Conservation (phyloP, 2,888 invertebrate species). For the Pachydiplax longipennis region DNA sequence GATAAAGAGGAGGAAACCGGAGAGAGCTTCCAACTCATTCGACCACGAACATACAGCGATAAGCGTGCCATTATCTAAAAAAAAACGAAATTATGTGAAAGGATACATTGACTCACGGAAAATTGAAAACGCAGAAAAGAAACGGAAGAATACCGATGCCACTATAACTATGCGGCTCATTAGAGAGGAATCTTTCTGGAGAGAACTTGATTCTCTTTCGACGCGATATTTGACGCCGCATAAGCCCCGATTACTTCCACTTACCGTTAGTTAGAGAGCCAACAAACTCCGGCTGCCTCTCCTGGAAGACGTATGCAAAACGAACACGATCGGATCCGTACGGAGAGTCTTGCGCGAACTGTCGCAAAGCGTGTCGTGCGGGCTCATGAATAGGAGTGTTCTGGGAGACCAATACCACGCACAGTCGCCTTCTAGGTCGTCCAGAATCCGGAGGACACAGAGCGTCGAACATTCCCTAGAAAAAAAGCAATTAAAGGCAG, state of each 20-base stretch:
- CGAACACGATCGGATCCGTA: slow-evolving; percentile 74
- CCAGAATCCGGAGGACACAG: slow-evolving; percentile 91
- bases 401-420: slow-evolving; percentile 82
- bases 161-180: too few species aligned
- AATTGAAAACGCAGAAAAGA: too few species aligned
- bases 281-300: slow-evolving; percentile 83
- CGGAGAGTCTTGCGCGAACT: slow-evolving; percentile 73
- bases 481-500: slow-evolving; percentile 47
- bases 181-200: not conserved
- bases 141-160: too few species aligned
- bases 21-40: too few species aligned
- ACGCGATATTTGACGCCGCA: too few species aligned
- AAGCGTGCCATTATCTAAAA: too few species aligned
- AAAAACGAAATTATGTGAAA: too few species aligned
- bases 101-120: too few species aligned
- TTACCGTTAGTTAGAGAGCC: slow-evolving; percentile 69
- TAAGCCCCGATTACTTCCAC: not conserved
- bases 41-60: too few species aligned
- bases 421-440: slow-evolving; percentile 74
- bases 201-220: not conserved
- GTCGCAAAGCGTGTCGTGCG: slow-evolving; percentile 73
- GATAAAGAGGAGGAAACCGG: too few species aligned
- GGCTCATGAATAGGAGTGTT: slow-evolving; percentile 68
- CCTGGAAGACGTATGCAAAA: slow-evolving; percentile 86
- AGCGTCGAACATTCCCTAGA: slow-evolving; percentile 75